Evolutionary conservation across 2,888 invertebrate genomes (phyloP), one percentile per base, ranked within the genome.

Genomic region (Drosophila austrosaltans): DNA sequence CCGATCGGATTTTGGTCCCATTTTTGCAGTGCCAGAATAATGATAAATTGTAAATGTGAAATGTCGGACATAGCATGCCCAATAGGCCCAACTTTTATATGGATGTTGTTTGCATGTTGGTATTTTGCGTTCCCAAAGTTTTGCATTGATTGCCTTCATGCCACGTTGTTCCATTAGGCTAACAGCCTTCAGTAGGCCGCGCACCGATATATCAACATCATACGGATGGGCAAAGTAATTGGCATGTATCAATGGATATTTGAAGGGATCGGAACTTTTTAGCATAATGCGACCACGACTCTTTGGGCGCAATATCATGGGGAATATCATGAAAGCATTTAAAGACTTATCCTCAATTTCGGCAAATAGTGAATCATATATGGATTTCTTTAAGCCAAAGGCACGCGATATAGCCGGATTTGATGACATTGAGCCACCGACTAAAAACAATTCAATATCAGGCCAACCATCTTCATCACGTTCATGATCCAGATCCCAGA

Each of bases 391-490:
- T 0, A 94, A 90, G 69, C 92, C 93, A 89, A 94, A 94, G 28
- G 93, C 92, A 1, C 92, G 86, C 0, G 91, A 90, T 54, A 92
- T 91, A 1, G 92, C 91, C 6, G 91, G 91, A 85, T 85, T 81
- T 80, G 93, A 76, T 89, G 93, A 85, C 91, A 92, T 90, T 7
- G 91, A 90, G 2, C 94, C 94, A 3, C 94, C 94, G 0, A 95
- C 92, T 79, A 95, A 94, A 65, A 96, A 94, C 16, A 96, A 89
- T 89, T 96, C 96, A 63, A 96, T 93, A 87, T 96, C 96, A 0
- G 96, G 96, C 90, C 94, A 94, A 68, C 93, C 93, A 60, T 91
- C 91, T 62, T 82, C 86, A 22, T 93, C 92, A 12, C 93, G 84
- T 0, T 94, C 93, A 71, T 94, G 91, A 73, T 94, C 94, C 12